Conservation (phyloP, 2,888 invertebrate species). For the Leptura quadrifasciata region DNA sequence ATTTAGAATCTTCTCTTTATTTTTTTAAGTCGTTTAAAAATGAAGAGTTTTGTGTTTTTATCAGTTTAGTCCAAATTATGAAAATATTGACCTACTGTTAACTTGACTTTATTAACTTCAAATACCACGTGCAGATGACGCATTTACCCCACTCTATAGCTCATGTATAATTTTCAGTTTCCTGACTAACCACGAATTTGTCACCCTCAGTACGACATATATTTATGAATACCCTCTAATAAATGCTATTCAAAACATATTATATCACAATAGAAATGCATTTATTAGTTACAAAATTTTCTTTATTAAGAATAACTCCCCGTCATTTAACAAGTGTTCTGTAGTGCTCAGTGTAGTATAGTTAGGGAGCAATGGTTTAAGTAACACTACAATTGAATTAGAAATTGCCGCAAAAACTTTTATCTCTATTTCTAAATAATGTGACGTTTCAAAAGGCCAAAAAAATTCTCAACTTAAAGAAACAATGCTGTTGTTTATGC, state of each 20-base stretch:
- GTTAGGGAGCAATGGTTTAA: constrained; percentile 12
- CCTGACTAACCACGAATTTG: constrained; percentile 30
- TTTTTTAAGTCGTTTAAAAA: too few relatives aligned
- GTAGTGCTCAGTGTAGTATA: constrained; percentile 27
- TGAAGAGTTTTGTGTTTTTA: too few relatives aligned
- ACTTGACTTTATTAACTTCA: too few relatives aligned
- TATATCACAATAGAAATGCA: constrained; percentile 49
- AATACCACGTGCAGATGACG: too few relatives aligned
- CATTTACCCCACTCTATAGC: too few relatives aligned
- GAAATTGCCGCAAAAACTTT: not conserved
- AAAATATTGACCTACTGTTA: too few relatives aligned
- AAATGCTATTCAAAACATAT: constrained; percentile 54
- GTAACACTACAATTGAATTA: too few relatives aligned
- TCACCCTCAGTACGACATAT: constrained; percentile 12
- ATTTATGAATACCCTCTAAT: constrained; percentile 42
- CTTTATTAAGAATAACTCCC: constrained; percentile 44
- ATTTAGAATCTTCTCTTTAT: too few relatives aligned
- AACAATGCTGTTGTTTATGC: too few relatives aligned
- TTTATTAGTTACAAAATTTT: constrained; percentile 32
- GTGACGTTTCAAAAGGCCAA: too few relatives aligned
- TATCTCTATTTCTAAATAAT: not conserved
- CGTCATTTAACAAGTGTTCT: constrained; percentile 45
- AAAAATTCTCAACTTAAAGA: too few relatives aligned
- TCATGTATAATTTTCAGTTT: constrained; percentile 2
- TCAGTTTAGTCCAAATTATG: too few relatives aligned